These are phyloP conservation scores for Semnornis frantzii DNA, from an alignment of 2,113 vertebrate species.

Conservation along the genomic window DNA sequence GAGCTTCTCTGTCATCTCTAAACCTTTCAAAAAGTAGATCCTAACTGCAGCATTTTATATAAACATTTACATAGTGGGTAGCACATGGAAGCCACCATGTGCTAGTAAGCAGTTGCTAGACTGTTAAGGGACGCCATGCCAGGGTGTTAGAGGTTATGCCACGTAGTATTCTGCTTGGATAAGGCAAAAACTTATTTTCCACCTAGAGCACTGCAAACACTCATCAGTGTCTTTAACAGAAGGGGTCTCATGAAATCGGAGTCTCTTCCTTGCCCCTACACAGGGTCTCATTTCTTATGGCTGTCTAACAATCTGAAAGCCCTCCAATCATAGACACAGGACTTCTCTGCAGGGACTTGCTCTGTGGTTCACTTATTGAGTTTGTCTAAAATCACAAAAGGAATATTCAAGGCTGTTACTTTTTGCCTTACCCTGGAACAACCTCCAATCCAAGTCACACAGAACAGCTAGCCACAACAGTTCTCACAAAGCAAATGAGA, in stretches of 20 bases:
- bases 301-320: neutral
- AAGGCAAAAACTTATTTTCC: neutral
- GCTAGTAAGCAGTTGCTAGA: neutral
- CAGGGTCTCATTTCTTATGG: neutral
- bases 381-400: neutral
- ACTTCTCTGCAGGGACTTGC: neutral
- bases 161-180: neutral
- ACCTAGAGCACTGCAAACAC: neutral
- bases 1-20: neutral
- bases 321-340: rapidly evolving
- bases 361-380: neutral
- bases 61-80: neutral
- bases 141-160: neutral
- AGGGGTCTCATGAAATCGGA: neutral
- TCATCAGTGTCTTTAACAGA: neutral
- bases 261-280: neutral
- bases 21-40: neutral
- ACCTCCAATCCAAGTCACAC: neutral
- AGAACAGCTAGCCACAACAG: neutral
- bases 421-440: neutral
- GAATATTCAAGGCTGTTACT: neutral
- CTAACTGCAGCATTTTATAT: neutral
- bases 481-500: neutral
- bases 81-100: neutral
- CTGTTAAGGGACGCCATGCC: neutral